Base-by-base conservation (phyloP, 2,888 invertebrate species). In the Eupithecia dodoneata region DNA sequence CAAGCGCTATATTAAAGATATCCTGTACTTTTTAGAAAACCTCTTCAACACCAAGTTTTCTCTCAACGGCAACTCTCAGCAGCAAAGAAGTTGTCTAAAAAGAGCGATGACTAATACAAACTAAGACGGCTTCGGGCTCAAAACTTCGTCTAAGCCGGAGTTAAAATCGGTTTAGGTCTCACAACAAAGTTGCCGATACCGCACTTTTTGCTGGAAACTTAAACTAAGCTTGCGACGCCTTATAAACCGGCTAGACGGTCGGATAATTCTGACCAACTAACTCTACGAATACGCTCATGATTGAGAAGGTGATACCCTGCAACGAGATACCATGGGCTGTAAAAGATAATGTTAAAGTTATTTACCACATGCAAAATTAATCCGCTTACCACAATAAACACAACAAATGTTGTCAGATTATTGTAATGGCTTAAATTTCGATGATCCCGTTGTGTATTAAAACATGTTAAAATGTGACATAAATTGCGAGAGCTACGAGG, bases 151-250 rank as follows among this genome's bases (percentile, higher is more conserved):
- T 73, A 73, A 78, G 49, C 74, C 73, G 45, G 75, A 71, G 71
- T 71, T 78, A 75, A 78, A 78, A 73, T 75, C 73, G 66, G 75
- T 73, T 75, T 75, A 78, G 70, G 75, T 75, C 70, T 63, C 69
- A 42, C 59, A 71, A 75, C 75, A 63, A 75, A 75, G 77, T 78
- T 75, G 45, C 71, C 78, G 73, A 76, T 78, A 75, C 71, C 66
- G 49, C 73, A 72, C 13, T 78, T 78, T 75, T 75, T 78, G 78
- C 73, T 75, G 44, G 66, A 67, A 73, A 73, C 77, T 76, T 69
- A n/a, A 69, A 47, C 67, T 72, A 63, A 77, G 69, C 73, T 75
- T 66, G 71, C 71, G 66, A 59, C 73, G 70, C 42, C 70, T 72
- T 47, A 12, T 18, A 47, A 30, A 63, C 30, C 30, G 30, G n/a